phyloP scores from a whole-genome alignment of 1,140 invertebrate genomes.

The Bombus turneri region DNA sequence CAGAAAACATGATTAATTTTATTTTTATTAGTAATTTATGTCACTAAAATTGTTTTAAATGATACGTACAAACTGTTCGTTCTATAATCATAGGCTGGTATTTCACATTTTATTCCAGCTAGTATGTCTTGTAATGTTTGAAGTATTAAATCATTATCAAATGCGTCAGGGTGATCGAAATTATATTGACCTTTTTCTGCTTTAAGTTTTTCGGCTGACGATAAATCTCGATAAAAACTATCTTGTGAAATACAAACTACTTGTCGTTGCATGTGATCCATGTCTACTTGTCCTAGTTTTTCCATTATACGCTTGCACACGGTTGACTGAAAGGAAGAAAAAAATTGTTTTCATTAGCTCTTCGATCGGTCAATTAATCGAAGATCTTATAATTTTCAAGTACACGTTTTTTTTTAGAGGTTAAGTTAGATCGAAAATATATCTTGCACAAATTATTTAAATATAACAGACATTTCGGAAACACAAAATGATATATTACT shows the following conservation, averaged over 20 bases:
- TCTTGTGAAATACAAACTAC: conserved; percentile 98
- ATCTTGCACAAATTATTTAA: background rate
- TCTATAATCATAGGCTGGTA: conserved; percentile 96
- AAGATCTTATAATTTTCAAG: background rate
- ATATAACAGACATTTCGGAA: background rate
- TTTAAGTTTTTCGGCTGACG: conserved; percentile 89
- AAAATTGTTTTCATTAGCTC: background rate
- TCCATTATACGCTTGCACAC: conserved; percentile 98
- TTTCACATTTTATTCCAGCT: conserved; percentile 91
- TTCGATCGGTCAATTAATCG: too few relatives aligned
- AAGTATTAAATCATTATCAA: conserved; percentile 93
- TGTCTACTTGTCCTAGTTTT: conserved; percentile 94
- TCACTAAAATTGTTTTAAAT: background rate
- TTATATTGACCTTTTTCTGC: conserved; percentile 97
- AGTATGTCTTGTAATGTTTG: conserved; percentile 91
- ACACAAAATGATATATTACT: conserved; percentile 42
- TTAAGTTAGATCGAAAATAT: background rate
- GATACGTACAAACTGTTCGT: conserved; percentile 90
- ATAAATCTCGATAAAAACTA: conserved; percentile 96
- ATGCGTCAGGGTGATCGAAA: conserved; percentile 98
- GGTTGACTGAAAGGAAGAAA: conserved; percentile 87
- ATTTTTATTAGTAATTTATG: background rate
- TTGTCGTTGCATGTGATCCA: conserved; percentile 93
- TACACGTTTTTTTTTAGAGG: background rate
- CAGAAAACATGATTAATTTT: background rate